Percentiles rank a stretch among this genome's conserved stretches.
phyloP scores from a whole-genome alignment of 1,140 invertebrate species.

The Pristionchus pacificus region DNA sequence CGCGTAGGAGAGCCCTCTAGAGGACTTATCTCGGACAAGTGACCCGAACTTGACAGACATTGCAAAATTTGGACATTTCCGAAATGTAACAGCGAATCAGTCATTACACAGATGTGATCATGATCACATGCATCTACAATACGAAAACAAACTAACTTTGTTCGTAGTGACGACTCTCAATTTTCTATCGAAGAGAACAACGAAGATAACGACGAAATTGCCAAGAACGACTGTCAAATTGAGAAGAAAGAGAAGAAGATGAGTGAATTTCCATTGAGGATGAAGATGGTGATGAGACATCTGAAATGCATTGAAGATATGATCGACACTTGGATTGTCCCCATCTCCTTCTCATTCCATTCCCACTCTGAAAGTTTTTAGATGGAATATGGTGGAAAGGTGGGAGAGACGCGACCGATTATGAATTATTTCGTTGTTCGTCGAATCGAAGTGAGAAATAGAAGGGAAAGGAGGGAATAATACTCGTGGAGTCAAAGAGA shows the following conservation, averaged over 20 bases:
- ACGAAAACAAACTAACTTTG: too few relatives aligned
- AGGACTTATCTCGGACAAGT: too few relatives aligned
- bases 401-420: not conserved
- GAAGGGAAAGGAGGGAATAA: not conserved
- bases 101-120: too few relatives aligned
- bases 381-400: not conserved
- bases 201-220: slow-evolving; percentile 62
- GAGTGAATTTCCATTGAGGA: slow-evolving; percentile 12
- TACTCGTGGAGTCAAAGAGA: not conserved
- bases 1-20: too few relatives aligned
- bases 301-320: slow-evolving; percentile 4
- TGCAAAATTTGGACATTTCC: too few relatives aligned
- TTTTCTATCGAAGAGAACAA: slow-evolving; percentile 60
- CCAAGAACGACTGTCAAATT: slow-evolving; percentile 52
- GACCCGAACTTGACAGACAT: too few relatives aligned
- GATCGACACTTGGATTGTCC: too few relatives aligned
- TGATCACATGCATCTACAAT: too few relatives aligned
- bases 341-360: not conserved
- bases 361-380: not conserved
- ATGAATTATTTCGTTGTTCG: not conserved
- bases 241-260: slow-evolving; percentile 43
- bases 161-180: slow-evolving; percentile 60
- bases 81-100: too few relatives aligned
- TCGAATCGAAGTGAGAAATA: not conserved
- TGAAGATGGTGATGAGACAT: too few relatives aligned